Percentiles rank a stretch among this genome's conserved stretches.
Evolutionary conservation across 2,888 invertebrate species (phyloP).

Genomic region (Arctia plantaginis): DNA sequence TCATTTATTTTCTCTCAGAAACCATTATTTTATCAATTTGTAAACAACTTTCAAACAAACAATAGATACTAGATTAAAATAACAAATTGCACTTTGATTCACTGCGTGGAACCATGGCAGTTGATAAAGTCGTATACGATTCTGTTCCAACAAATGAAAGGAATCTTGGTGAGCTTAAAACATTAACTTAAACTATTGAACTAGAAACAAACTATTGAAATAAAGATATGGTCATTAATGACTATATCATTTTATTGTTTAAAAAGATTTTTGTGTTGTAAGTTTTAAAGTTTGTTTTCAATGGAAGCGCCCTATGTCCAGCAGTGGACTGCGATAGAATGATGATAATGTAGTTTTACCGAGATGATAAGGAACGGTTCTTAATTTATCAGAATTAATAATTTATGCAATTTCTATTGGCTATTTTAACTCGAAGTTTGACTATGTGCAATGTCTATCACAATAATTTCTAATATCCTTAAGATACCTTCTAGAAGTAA

Average conservation of each 20-base stretch:
- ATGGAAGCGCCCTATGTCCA: too few relatives aligned
- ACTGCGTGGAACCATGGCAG: constrained; percentile 6
- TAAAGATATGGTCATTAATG: not conserved
- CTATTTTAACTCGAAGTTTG: too few relatives aligned
- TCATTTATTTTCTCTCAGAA: not conserved
- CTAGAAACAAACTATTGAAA: not conserved
- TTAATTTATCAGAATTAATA: not conserved
- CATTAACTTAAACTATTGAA: not conserved
- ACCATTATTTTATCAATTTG: not conserved
- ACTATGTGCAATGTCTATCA: not conserved
- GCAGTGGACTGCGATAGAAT: too few relatives aligned
- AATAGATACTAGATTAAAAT: not conserved
- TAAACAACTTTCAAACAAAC: not conserved
- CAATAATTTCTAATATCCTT: not conserved
- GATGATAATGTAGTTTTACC: too few relatives aligned
- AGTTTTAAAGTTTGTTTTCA: too few relatives aligned
- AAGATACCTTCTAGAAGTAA: not conserved
- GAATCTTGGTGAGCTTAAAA: not conserved
- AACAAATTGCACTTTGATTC: not conserved
- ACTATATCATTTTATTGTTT: not conserved
- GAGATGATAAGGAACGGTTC: too few relatives aligned
- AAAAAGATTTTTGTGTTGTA: too few relatives aligned
- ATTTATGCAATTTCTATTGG: not conserved
- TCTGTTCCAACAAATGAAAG: not conserved
- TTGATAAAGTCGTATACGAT: constrained; percentile 8